Conservation (phyloP, 64 coral and sea anemone species). For the Exaiptasia diaphana region DNA sequence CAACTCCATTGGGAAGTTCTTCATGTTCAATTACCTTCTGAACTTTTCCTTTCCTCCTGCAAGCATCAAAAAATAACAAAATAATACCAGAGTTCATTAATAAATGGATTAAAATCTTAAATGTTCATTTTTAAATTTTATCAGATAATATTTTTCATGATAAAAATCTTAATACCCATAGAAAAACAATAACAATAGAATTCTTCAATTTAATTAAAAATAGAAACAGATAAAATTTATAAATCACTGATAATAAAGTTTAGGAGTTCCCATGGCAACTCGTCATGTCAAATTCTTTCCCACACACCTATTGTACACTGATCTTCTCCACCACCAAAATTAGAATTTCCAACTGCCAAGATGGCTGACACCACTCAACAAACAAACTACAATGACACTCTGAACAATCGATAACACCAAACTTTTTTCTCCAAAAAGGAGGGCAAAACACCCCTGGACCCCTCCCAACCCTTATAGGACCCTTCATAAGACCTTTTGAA, state of each 20-base stretch:
- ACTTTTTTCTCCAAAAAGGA: not conserved
- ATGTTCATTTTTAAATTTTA: not conserved
- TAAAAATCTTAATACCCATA: not conserved
- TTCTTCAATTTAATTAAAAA: not conserved
- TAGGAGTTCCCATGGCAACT: constrained; percentile 7
- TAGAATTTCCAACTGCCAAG: not conserved
- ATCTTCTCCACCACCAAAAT: not conserved
- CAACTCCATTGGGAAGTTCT: constrained; percentile 14
- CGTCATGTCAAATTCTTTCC: not conserved
- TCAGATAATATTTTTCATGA: not conserved
- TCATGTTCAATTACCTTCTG: constrained; percentile 70
- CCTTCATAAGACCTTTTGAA: not conserved
- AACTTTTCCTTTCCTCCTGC: constrained; percentile 67
- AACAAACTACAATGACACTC: not conserved
- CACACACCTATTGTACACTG: no score
- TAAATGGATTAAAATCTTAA: not conserved
- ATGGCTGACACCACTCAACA: not conserved
- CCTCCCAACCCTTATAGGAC: not conserved
- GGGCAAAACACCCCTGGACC: constrained; percentile 24
- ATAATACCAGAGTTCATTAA: not conserved
- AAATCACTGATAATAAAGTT: not conserved
- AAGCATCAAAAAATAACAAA: not conserved
- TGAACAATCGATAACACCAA: not conserved
- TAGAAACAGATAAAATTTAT: not conserved
- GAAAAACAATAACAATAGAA: not conserved